These are phyloP conservation scores for Nymphicus hollandicus DNA, from an alignment of 2,113 vertebrate genomes.

Conservation along the genomic window DNA sequence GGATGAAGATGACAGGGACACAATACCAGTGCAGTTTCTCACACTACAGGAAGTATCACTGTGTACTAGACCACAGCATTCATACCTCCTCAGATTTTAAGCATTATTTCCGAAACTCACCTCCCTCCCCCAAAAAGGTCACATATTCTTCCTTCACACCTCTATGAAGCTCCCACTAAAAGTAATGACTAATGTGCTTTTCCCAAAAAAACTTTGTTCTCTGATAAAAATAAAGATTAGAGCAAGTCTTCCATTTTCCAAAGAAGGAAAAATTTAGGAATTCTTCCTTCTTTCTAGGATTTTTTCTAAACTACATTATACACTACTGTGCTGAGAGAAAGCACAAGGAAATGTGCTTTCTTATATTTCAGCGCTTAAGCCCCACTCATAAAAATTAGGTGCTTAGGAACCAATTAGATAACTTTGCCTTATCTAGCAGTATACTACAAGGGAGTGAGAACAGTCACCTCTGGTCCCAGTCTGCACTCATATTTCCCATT, in stretches of 20 bases:
- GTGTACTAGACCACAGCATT: neutral
- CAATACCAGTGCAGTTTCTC: neutral
- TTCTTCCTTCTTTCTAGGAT: neutral
- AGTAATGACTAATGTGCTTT: neutral
- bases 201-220: neutral
- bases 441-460: neutral
- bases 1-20: neutral
- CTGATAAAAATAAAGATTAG: neutral
- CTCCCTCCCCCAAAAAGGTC: rapidly evolving
- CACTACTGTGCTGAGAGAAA: neutral
- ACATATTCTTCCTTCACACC: neutral
- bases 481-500: slow-evolving; percentile 28
- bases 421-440: slow-evolving; percentile 4
- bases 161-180: neutral
- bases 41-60: neutral
- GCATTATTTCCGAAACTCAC: neutral
- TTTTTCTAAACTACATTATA: slow-evolving; percentile 6
- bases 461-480: neutral
- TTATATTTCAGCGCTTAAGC: neutral
- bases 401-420: slow-evolving; percentile 65
- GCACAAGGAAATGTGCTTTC: neutral
- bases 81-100: neutral
- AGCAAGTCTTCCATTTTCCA: neutral
- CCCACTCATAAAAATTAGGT: slow-evolving; percentile 40
- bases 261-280: neutral